A percentile compares a stretch with the other conserved stretches of the same genome.
These are phyloP conservation scores for Lonchura striata DNA, from an alignment of 2,113 vertebrate species.

Conservation along the genomic window DNA sequence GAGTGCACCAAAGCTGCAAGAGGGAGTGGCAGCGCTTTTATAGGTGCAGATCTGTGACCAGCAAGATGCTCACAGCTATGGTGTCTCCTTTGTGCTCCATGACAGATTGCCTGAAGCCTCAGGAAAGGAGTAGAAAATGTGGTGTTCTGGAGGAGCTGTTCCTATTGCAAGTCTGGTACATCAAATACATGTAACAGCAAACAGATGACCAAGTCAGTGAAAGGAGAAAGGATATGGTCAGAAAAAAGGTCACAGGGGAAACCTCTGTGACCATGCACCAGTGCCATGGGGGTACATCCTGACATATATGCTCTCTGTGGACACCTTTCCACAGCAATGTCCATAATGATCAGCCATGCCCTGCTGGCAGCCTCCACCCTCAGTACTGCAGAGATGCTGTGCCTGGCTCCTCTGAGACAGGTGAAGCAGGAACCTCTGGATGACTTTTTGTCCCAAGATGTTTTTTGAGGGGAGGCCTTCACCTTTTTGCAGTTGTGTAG, in stretches of 20 bases:
- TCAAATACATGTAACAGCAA: not conserved
- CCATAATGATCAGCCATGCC: not conserved
- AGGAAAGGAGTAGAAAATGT: not conserved
- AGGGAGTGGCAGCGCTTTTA: not conserved
- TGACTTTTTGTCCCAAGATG: not conserved
- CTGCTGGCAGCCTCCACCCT: not conserved
- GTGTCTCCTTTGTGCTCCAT: not conserved
- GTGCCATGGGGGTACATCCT: fast-evolving
- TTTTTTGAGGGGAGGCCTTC: not conserved
- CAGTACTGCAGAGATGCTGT: not conserved
- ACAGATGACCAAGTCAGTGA: not conserved
- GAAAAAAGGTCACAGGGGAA: not conserved
- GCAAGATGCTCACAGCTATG: not conserved
- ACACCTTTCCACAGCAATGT: not conserved
- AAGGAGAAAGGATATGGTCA: not conserved
- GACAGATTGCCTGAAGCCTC: not conserved
- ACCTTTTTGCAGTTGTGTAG: not conserved
- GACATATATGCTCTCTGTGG: not conserved
- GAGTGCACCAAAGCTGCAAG: not conserved
- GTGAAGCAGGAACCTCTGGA: not conserved
- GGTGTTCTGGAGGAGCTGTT: not conserved
- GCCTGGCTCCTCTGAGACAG: not conserved
- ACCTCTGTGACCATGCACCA: not conserved
- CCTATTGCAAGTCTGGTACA: not conserved
- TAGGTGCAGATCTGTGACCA: not conserved